Percentiles rank a stretch among this genome's conserved stretches.
phyloP scores from a whole-genome alignment of 2,113 vertebrate species.

The Vulpes lagopus region DNA sequence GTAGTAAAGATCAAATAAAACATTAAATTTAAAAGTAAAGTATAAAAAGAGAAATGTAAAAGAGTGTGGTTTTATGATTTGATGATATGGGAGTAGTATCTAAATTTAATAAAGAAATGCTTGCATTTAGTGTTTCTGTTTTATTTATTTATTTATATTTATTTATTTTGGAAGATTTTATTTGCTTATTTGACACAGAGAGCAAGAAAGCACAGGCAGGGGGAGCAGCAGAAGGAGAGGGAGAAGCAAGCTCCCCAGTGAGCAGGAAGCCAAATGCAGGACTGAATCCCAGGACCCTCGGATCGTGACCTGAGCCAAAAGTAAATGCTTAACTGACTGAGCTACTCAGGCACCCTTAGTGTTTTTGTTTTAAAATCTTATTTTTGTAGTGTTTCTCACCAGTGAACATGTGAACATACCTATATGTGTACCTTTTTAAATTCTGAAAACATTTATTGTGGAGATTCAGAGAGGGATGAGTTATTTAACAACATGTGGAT shows the following conservation, averaged over 20 bases:
- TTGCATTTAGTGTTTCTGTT: not conserved
- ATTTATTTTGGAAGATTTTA: too few relatives aligned
- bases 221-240: too few relatives aligned
- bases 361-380: not conserved
- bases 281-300: too few relatives aligned
- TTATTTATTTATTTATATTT: too few relatives aligned
- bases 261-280: too few relatives aligned
- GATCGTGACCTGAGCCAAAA: too few relatives aligned
- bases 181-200: too few relatives aligned
- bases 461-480: not conserved
- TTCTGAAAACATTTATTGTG: not conserved
- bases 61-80: not conserved
- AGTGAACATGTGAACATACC: not conserved
- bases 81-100: not conserved
- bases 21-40: not conserved
- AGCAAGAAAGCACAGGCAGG: too few relatives aligned
- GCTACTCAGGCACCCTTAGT: too few relatives aligned
- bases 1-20: not conserved
- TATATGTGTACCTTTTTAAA: not conserved
- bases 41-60: not conserved
- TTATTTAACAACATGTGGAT: not conserved
- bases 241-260: too few relatives aligned
- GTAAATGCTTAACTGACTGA: too few relatives aligned
- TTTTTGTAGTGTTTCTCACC: not conserved
- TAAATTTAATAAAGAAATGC: not conserved